Percentiles rank a stretch among this genome's conserved stretches.
Conservation (phyloP, 2,797 vertebrate genomes). For the Gobionotothen gibberifrons region DNA sequence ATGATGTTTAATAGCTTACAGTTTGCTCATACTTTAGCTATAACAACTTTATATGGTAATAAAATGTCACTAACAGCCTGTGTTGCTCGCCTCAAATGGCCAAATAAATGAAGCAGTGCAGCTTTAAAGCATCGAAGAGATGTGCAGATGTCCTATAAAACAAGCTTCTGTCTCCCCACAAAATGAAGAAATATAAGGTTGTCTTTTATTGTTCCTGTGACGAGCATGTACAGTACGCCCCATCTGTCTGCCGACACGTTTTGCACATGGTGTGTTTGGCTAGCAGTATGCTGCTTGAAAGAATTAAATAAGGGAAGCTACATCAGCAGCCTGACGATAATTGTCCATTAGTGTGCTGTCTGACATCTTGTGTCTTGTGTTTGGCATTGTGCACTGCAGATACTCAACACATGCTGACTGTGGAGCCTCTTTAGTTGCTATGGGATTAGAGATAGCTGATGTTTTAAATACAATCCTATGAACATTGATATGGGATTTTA, state of each 20-base stretch:
- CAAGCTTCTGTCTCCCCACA: neutral
- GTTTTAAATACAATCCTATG: neutral
- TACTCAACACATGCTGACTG: slow-evolving; percentile 9
- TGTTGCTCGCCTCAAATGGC: neutral
- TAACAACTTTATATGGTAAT: neutral
- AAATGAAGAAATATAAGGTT: neutral
- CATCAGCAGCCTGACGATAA: slow-evolving; percentile 47
- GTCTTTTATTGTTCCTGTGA: neutral
- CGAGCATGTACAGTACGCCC: slow-evolving; percentile 2
- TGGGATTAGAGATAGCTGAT: neutral
- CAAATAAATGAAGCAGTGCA: slow-evolving; percentile 1
- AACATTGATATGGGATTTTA: neutral
- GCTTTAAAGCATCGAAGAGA: neutral
- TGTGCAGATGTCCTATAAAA: slow-evolving; percentile 1
- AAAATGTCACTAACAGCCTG: slow-evolving; percentile 1
- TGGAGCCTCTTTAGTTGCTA: neutral
- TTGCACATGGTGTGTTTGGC: slow-evolving; percentile 22
- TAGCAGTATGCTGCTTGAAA: slow-evolving; percentile 22
- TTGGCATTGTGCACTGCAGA: slow-evolving; percentile 15
- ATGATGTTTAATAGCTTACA: neutral
- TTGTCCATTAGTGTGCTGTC: slow-evolving; percentile 41
- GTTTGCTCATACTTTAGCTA: neutral
- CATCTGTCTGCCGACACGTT: slow-evolving; percentile 3
- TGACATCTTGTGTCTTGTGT: slow-evolving; percentile 22
- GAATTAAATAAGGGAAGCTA: slow-evolving; percentile 44